Base-by-base conservation (phyloP, 2,797 vertebrate genomes). In the Masticophis lateralis region DNA sequence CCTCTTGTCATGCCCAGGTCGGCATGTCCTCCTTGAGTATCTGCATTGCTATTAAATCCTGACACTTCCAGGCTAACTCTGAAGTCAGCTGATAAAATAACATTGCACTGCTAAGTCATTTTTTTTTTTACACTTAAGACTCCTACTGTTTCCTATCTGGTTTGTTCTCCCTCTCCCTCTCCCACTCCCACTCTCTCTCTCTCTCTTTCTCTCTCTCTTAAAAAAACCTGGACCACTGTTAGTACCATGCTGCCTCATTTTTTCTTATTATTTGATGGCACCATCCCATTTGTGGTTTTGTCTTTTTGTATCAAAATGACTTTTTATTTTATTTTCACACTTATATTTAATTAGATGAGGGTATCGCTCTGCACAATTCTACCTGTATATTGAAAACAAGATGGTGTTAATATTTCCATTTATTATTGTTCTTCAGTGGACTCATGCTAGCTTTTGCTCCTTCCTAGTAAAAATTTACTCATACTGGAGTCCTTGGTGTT, bases 11-110 rank as follows among this genome's bases (percentile, higher is more conserved):
- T 9, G 91, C 37, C 79, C 92, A 56, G 1, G 89, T 1, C 1
- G 18, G 86, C 60, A 59, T 83, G 93, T 37, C 89, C 90, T 43
- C 59, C 83, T 60, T 5, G 91, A 87, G 91, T 93, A 96, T 18
- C 93, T 47, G 90, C 86, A 92, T 88, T 94, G 11, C 37, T 69
- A 90, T 90, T 94, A 94, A 18, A 60, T 94, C 56, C 16, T 93
- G n/a, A 22, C 89, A 4, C 53, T 91, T 25, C 83, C 92, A 93
- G 4, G 3, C 43, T 86, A 93, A 92, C 0, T 66, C 0, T 79
- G 69, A 12, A 4, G 91, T 95, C 53, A 18, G 90, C 53, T 32
- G 87, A 25, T 89, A 28, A 95, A 93, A 94, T 1, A 61, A 5
- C 91, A n/a, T 88, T 95, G 91, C 0, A 51, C 57, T 13, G 66